Base-by-base conservation (phyloP, 2,888 invertebrate species). In the Melolontha melolontha region DNA sequence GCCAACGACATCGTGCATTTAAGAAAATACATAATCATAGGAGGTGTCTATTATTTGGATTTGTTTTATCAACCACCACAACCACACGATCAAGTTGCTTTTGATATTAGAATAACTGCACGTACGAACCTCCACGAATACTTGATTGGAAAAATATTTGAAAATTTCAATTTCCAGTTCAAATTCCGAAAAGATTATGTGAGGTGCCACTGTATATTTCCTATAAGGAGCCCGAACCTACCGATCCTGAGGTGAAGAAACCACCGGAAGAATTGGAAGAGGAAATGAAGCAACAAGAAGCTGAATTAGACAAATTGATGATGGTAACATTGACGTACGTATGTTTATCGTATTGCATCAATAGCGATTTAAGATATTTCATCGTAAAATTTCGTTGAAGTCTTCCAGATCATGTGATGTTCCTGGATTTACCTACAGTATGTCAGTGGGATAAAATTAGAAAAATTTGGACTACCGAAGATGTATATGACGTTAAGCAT, bases 181-280 rank as follows among this genome's bases (percentile, higher is more conserved):
- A 87, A 73, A 75, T 85, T 4, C 87, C 91, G 0, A 87, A 88
- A 71, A 84, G 87, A 14, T 82, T 93, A 77, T 83, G 86, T 72
- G 82, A 83, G 44, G 87, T 88, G 14, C 83, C 84, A 0, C 93
- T 92, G 76, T 87, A 87, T 67, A 89, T 90, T 12, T 87, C 88
- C 16, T 93, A 92, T 79, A 85, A 87, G 1, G 90, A 92, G 0
- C 90, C 92, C 0, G 87, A 88, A 90, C 51, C 40, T 0, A 87
- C 88, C 0, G 86, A 89, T 1, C 86, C 90, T 0, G 91, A 91
- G 0, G 87, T 90, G 2, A 88, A 89, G 5, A 86, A 92, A 51
- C 85, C 90, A 17, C 93, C 94, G 0, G 93, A 94, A 83, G 91
- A 93, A 77, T 91, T 94, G 22, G 94, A 94, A 76, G 90, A 89